phyloP scores from a whole-genome alignment of 2,113 vertebrate species.

The Notothenia coriiceps region DNA sequence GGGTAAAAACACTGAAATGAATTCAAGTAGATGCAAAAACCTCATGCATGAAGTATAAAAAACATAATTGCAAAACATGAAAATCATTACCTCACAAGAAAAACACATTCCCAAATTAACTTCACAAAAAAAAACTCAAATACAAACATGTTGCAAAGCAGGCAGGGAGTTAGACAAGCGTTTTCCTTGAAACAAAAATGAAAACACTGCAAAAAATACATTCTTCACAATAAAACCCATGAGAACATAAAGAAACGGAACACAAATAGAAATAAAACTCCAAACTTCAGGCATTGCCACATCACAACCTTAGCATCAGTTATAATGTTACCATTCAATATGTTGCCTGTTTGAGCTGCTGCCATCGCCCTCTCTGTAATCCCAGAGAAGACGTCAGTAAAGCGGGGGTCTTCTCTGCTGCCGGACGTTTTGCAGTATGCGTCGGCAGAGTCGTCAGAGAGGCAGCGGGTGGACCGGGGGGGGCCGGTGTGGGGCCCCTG shows the following conservation, averaged over 20 bases:
- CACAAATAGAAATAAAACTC: conserved; percentile 30
- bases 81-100: neutral
- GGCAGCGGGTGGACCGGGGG: conserved; percentile 76
- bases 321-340: conserved; percentile 84
- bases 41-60: conserved; percentile 48
- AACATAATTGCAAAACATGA: conserved; percentile 5
- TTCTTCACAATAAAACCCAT: conserved; percentile 5
- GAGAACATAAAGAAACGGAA: conserved; percentile 25
- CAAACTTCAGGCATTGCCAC: conserved; percentile 47
- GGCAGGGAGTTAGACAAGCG: conserved; percentile 31
- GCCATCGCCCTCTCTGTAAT: conserved; percentile 77
- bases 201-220: neutral
- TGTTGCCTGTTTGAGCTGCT: conserved; percentile 77
- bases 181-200: conserved; percentile 1
- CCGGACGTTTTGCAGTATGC: conserved; percentile 67
- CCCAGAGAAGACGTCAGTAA: conserved; percentile 75
- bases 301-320: conserved; percentile 23
- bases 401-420: conserved; percentile 76
- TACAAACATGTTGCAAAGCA: conserved; percentile 44
- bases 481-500: conserved; percentile 71
- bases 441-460: conserved; percentile 83
- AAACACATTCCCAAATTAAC: conserved; percentile 37
- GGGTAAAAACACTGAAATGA: neutral
- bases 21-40: conserved; percentile 17
- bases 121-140: conserved; percentile 28